A percentile compares a stretch with the other conserved stretches of the same genome.
phyloP scores from a whole-genome alignment of 2,113 vertebrate species.

The Rynchops niger region DNA sequence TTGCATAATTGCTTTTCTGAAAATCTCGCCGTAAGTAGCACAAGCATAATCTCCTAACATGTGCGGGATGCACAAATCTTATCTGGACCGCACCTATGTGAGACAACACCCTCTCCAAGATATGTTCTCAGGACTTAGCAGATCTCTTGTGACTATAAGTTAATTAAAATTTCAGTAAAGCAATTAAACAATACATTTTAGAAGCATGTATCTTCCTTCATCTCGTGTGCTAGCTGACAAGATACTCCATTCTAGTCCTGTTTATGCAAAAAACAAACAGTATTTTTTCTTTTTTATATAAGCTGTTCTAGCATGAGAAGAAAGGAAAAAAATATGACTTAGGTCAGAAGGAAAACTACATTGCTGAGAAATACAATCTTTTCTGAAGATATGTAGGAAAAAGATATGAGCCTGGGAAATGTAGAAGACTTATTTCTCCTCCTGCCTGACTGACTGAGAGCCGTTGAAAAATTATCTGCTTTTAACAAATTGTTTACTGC shows the following conservation, averaged over 20 bases:
- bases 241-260: neutral
- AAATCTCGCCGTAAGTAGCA: neutral
- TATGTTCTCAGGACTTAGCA: neutral
- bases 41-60: neutral
- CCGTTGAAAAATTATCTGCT: neutral
- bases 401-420: neutral
- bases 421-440: neutral
- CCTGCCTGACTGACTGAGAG: neutral
- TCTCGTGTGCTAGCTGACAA: neutral
- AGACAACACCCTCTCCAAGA: neutral
- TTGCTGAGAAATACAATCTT: neutral
- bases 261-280: neutral
- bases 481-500: neutral
- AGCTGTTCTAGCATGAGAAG: neutral
- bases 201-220: neutral
- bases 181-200: neutral
- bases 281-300: neutral
- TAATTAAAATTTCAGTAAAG: neutral
- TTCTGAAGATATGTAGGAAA: neutral
- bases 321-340: neutral
- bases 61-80: neutral
- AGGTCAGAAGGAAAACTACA: neutral
- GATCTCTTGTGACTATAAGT: neutral
- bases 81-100: neutral
- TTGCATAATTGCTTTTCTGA: neutral